phyloP scores from a whole-genome alignment of 2,797 vertebrate species.

The Alfaro cultratus region DNA sequence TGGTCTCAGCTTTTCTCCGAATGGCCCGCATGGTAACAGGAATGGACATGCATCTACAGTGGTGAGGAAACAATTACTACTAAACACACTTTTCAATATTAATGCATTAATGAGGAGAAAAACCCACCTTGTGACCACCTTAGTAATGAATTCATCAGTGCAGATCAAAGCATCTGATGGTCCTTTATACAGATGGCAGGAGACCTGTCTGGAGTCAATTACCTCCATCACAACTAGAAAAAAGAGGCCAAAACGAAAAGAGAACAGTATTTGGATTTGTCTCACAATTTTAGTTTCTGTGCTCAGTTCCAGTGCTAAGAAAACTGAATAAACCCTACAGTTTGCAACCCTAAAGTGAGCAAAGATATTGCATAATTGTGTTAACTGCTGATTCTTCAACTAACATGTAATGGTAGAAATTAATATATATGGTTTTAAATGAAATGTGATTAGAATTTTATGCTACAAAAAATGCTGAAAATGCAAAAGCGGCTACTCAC shows the following conservation, averaged over 20 bases:
- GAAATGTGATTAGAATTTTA: background rate
- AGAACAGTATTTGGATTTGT: background rate
- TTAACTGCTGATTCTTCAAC: background rate
- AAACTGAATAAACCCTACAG: background rate
- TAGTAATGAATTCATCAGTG: conserved; percentile 98
- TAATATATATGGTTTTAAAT: background rate
- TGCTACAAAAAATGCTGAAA: background rate
- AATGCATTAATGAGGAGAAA: background rate
- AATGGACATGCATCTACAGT: conserved; percentile 95
- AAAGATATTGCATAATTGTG: background rate
- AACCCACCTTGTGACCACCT: conserved; percentile 95
- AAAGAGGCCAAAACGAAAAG: background rate
- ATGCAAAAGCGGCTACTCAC: conserved; percentile 77
- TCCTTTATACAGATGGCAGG: conserved; percentile 97
- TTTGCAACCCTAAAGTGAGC: background rate
- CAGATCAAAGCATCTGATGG: conserved; percentile 97
- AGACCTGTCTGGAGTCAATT: conserved; percentile 93
- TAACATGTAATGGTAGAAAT: background rate
- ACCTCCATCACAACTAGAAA: conserved; percentile 96
- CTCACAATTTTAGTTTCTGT: background rate
- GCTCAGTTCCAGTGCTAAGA: background rate
- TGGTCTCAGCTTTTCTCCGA: conserved; percentile 97
- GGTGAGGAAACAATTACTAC: conserved; percentile 7
- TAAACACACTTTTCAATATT: background rate
- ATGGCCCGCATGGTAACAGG: conserved; percentile 99